Percentiles rank a stretch among this genome's conserved stretches.
Evolutionary conservation across 2,113 vertebrate species (phyloP).

Genomic region (Chlorocebus sabaeus): DNA sequence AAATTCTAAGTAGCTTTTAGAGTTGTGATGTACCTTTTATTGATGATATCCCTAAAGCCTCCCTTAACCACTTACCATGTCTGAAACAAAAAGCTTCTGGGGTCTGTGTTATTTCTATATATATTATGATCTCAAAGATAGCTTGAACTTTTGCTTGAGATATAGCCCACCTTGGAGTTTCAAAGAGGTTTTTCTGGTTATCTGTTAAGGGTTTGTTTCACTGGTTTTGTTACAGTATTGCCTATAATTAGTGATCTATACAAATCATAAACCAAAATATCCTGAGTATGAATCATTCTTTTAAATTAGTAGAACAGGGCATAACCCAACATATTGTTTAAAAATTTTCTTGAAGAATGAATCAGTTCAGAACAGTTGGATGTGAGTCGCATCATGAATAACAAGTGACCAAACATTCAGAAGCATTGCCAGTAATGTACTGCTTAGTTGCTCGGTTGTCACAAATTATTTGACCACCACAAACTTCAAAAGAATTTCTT

Average conservation of each 20-base stretch:
- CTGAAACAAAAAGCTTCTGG: background rate
- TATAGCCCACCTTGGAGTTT: background rate
- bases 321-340: slow-evolving; percentile 37
- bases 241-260: background rate
- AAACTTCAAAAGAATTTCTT: slow-evolving; percentile 29
- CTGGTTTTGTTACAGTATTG: background rate
- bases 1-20: background rate
- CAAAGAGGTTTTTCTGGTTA: background rate
- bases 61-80: background rate
- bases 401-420: background rate
- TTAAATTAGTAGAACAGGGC: slow-evolving; percentile 23
- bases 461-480: background rate
- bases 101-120: background rate
- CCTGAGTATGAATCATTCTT: slow-evolving; percentile 4
- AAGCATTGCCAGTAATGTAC: background rate
- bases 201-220: background rate
- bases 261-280: slow-evolving; percentile 16
- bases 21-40: background rate
- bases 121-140: background rate
- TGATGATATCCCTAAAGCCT: background rate
- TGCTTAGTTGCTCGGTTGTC: background rate
- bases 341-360: slow-evolving; percentile 27
- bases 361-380: slow-evolving; percentile 13
- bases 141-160: background rate
- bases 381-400: background rate